Percentiles rank a stretch among this genome's conserved stretches.
These are phyloP conservation scores for Amblyraja radiata DNA, from an alignment of 2,797 vertebrate genomes.

Conservation along the genomic window DNA sequence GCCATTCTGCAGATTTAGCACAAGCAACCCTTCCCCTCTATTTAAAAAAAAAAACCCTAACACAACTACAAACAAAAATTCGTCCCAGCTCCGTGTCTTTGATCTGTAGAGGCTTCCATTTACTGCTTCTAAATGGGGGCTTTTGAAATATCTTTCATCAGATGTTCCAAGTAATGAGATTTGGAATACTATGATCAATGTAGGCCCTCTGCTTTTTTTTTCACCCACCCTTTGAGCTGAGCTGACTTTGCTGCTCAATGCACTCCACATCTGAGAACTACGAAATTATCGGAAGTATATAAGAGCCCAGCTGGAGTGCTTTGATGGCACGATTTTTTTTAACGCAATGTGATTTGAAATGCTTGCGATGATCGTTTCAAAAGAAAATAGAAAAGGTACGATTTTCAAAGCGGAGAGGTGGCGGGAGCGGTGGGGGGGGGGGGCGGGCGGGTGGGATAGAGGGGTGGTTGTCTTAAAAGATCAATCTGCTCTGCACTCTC, in stretches of 20 bases:
- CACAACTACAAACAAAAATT: conserved; percentile 52
- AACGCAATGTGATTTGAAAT: conserved; percentile 64
- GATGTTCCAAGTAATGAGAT: conserved; percentile 75
- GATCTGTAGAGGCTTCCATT: conserved; percentile 72
- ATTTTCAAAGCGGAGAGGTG: conserved; percentile 34
- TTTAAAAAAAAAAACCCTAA: conserved; percentile 37
- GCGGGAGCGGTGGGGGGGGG: conserved; percentile 38
- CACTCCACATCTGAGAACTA: conserved; percentile 47
- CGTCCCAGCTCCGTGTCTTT: conserved; percentile 59
- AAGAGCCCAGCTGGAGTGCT: conserved; percentile 61
- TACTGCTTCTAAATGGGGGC: conserved; percentile 65
- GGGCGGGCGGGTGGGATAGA: conserved; percentile 41
- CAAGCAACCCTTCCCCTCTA: conserved; percentile 56
- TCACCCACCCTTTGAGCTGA: conserved; percentile 47
- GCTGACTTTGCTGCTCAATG: conserved; percentile 53
- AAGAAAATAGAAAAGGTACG: conserved; percentile 43
- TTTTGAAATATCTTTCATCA: conserved; percentile 64
- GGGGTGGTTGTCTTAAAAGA: conserved; percentile 43
- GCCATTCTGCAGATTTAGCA: conserved; percentile 58
- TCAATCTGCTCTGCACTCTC: conserved; percentile 54
- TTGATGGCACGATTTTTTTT: conserved; percentile 58
- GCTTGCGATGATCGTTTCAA: conserved; percentile 53
- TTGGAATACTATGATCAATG: conserved; percentile 65
- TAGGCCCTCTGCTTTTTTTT: conserved; percentile 51
- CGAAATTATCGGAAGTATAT: conserved; percentile 45